These are phyloP conservation scores for Limnodromus scolopaceus DNA, from an alignment of 2,797 vertebrate genomes.

Conservation along the genomic window DNA sequence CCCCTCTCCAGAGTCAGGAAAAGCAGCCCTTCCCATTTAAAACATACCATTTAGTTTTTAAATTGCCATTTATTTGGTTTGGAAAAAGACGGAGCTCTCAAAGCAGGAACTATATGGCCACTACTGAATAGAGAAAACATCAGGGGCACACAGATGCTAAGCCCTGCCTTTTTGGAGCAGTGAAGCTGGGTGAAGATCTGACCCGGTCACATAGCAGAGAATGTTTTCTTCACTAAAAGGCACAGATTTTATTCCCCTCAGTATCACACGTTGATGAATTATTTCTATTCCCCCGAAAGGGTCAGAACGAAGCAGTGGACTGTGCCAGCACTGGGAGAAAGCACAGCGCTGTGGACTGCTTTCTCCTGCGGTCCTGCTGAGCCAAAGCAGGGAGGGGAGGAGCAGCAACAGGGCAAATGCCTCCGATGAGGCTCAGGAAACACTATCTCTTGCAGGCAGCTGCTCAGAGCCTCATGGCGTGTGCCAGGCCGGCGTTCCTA, in stretches of 20 bases:
- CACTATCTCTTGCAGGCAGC: conserved; percentile 1
- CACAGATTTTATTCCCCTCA: background rate
- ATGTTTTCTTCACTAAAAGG: background rate
- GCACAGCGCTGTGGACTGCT: background rate
- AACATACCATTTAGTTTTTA: background rate
- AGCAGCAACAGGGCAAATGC: background rate
- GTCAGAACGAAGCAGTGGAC: background rate
- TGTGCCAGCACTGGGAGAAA: background rate
- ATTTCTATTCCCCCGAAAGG: background rate
- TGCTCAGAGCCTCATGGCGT: background rate
- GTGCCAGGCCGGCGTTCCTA: background rate
- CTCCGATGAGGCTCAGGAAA: background rate
- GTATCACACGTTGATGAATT: background rate
- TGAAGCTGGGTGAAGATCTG: background rate
- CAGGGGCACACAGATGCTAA: background rate
- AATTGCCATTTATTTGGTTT: background rate
- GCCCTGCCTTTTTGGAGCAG: background rate
- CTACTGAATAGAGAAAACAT: background rate
- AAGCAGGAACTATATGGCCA: rapidly evolving
- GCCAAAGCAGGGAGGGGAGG: rapidly evolving
- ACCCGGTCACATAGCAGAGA: background rate
- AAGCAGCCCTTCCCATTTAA: conserved; percentile 7
- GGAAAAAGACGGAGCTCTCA: background rate
- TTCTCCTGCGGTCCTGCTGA: rapidly evolving
- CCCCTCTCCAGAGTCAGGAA: background rate